Evolutionary conservation across 2,888 invertebrate genomes (phyloP).

Genomic region (Acleris holmiana): DNA sequence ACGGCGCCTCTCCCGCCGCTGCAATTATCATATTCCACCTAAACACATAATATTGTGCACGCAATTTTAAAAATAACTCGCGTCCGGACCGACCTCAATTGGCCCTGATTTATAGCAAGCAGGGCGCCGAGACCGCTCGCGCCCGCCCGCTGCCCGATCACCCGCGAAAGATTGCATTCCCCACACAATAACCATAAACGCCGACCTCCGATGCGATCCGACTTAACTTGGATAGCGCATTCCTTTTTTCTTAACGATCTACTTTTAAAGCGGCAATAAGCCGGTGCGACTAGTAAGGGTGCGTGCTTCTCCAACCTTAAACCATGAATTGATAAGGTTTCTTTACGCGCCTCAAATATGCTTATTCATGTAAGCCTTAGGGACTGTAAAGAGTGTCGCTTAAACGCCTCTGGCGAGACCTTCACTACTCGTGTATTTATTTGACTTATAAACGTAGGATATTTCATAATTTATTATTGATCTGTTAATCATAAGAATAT

Average conservation of each 20-base stretch:
- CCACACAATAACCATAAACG: constrained; percentile 58
- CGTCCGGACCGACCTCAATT: constrained; percentile 78
- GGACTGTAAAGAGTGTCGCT: constrained; percentile 18
- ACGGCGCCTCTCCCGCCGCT: constrained; percentile 75
- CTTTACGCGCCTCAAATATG: constrained; percentile 14
- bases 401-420: background rate
- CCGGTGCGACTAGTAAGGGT: constrained; percentile 35
- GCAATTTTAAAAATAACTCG: constrained; percentile 83
- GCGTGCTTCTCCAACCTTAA: constrained; percentile 33
- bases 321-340: constrained; percentile 29
- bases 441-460: background rate
- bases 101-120: constrained; percentile 74
- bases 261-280: constrained; percentile 45
- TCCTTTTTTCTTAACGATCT: constrained; percentile 44
- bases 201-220: constrained; percentile 39
- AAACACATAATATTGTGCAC: constrained; percentile 84
- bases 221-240: constrained; percentile 37
- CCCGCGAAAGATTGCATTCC: constrained; percentile 59
- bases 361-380: constrained; percentile 9
- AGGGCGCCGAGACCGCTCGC: constrained; percentile 53
- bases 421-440: background rate
- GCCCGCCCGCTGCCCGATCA: constrained; percentile 47
- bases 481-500: too few relatives aligned
- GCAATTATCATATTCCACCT: constrained; percentile 84
- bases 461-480: too few relatives aligned